Evolutionary conservation across 2,113 vertebrate species (phyloP), one percentile per base, ranked within the genome.

Genomic region (Ailurus styani): DNA sequence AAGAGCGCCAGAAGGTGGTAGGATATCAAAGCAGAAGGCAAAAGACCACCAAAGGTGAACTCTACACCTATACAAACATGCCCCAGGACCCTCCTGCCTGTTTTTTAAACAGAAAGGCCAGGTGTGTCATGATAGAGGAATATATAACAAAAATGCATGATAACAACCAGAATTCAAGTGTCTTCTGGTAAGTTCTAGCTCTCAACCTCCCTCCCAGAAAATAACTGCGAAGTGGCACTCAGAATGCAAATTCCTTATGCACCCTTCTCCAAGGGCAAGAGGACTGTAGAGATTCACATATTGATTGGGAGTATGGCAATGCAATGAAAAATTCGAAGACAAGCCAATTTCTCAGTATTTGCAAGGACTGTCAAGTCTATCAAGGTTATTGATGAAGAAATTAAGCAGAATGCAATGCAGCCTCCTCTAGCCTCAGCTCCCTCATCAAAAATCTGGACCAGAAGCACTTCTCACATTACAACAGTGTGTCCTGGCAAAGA

Each of bases 321-420:
- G 87, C 95, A 95, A 93, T 91, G 82, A 96, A 96, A 94, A 87
- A 95, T 95, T 96, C 81, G 27, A 90, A 96, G 91, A 93, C 68
- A 52, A 84, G 94, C 73, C 94, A 91, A n/a, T 96, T 82, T 88
- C 95, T 97, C 90, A 27, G 55, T 81, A 83, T 95, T 93, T 91
- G 77, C 87, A 96, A 96, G 85, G 82, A 75, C 91, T 90, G 95
- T 81, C 86, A 95, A 93, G 89, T 84, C 75, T 37, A 96, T 95
- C 97, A 96, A 88, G 89, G 89, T 93, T 96, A 96, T 75, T 90
- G 96, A 96, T 93, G 94, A 95, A 95, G 95, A 95, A 96, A 96
- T 97, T 96, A 93, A 90, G 82, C 91, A 96, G 77, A 90, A 87
- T 55, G 47, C 75, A 68, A 55, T 55, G 31, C 88, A 68, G 47